Evolutionary conservation across 2,888 invertebrate genomes (phyloP).

Genomic region (Perdita meconis): DNA sequence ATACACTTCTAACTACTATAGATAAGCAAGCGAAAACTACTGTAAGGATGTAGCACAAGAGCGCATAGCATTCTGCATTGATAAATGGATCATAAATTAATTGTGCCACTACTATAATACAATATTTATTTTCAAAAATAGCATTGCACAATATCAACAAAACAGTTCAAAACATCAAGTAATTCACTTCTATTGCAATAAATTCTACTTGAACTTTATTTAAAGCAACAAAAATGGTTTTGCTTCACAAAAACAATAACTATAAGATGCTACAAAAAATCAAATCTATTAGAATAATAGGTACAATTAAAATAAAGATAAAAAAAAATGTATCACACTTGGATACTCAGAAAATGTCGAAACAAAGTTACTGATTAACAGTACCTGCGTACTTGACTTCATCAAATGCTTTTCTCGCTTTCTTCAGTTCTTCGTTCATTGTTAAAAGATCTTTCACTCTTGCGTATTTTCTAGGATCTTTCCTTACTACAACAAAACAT

Average conservation of each 20-base stretch:
- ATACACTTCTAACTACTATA: conserved; percentile 31
- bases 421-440: conserved; percentile 99
- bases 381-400: conserved; percentile 98
- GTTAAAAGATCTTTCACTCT: conserved; percentile 97
- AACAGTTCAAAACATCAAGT: conserved; percentile 22
- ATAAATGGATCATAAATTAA: conserved; percentile 39
- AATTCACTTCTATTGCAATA: conserved; percentile 12
- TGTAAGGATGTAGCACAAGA: conserved; percentile 51
- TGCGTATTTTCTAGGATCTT: conserved; percentile 98
- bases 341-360: conserved; percentile 39
- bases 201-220: conserved; percentile 27
- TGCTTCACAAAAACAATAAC: conserved; percentile 2
- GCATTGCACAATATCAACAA: conserved; percentile 34
- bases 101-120: conserved; percentile 40
- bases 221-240: background rate
- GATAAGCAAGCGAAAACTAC: conserved; percentile 56
- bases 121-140: conserved; percentile 34
- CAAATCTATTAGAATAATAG: conserved; percentile 29
- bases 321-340: conserved; percentile 19
- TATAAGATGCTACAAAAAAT: conserved; percentile 9
- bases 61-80: conserved; percentile 45
- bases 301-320: conserved; percentile 51
- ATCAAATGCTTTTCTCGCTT: conserved; percentile 99
- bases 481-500: conserved; percentile 90
- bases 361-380: conserved; percentile 80